Evolutionary conservation across 2,797 vertebrate species (phyloP).

Genomic region (Phyllotis vaccarum): DNA sequence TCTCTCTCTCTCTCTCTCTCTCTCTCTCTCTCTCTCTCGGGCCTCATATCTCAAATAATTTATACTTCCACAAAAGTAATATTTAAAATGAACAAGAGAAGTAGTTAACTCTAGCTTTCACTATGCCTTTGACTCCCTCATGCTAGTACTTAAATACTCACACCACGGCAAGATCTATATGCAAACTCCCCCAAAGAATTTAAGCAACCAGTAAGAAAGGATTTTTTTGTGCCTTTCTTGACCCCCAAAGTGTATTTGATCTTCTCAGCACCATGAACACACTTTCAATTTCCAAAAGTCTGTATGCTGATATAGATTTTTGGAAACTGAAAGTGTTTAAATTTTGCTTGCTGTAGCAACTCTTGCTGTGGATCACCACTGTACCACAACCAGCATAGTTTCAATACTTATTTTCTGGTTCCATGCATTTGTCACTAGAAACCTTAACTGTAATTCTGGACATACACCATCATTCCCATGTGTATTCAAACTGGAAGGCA

Average conservation of each 20-base stretch:
- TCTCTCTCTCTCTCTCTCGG: too few species aligned
- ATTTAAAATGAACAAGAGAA: background rate
- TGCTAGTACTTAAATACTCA: background rate
- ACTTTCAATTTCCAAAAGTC: background rate
- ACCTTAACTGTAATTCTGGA: background rate
- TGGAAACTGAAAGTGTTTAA: background rate
- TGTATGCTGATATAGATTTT: background rate
- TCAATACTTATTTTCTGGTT: constrained; percentile 7
- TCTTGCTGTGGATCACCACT: background rate
- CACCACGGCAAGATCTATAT: background rate
- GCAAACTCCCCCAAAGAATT: background rate
- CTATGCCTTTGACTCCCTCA: background rate
- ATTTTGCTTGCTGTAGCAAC: background rate
- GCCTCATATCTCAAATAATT: background rate
- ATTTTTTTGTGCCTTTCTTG: background rate
- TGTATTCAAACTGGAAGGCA: constrained; percentile 9
- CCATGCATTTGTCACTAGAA: background rate
- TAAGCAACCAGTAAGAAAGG: background rate
- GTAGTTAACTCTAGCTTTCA: background rate
- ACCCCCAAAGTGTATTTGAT: background rate
- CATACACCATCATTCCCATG: background rate
- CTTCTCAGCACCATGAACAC: background rate
- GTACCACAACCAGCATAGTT: background rate
- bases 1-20: too few species aligned
- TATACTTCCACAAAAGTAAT: background rate